Percentiles rank a stretch among this genome's conserved stretches.
phyloP scores from a whole-genome alignment of 1,140 invertebrate species.

The Oreohelix idahoensis region DNA sequence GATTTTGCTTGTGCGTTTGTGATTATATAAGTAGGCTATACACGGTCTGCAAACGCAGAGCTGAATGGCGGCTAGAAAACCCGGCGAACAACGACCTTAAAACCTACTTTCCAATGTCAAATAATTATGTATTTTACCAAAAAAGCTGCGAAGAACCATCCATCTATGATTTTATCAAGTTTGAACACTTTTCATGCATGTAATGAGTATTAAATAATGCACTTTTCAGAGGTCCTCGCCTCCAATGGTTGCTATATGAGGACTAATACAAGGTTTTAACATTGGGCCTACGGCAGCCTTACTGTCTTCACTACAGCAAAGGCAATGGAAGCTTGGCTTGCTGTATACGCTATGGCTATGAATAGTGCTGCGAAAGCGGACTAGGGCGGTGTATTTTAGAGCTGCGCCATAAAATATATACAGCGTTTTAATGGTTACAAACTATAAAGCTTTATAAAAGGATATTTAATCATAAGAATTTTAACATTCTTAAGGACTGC shows the following conservation, averaged over 20 bases:
- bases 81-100: constrained; percentile 66
- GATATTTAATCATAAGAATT: neutral
- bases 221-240: constrained; percentile 18
- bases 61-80: constrained; percentile 29
- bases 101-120: constrained; percentile 62
- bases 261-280: neutral
- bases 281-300: constrained; percentile 29
- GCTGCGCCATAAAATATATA: neutral
- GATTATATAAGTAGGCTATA: too few relatives aligned
- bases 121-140: constrained; percentile 62
- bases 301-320: constrained; percentile 11
- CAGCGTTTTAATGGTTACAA: neutral
- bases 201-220: constrained; percentile 25
- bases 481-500: neutral
- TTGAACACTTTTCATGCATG: neutral
- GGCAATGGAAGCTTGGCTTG: constrained; percentile 38
- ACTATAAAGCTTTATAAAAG: neutral
- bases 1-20: too few relatives aligned
- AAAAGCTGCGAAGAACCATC: constrained; percentile 60
- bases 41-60: too few relatives aligned
- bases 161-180: constrained; percentile 29
- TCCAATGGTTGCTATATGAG: neutral
- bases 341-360: neutral
- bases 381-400: neutral
- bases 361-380: neutral